Base-by-base conservation (phyloP, 2,797 vertebrate genomes). In the Prunella strophiata region DNA sequence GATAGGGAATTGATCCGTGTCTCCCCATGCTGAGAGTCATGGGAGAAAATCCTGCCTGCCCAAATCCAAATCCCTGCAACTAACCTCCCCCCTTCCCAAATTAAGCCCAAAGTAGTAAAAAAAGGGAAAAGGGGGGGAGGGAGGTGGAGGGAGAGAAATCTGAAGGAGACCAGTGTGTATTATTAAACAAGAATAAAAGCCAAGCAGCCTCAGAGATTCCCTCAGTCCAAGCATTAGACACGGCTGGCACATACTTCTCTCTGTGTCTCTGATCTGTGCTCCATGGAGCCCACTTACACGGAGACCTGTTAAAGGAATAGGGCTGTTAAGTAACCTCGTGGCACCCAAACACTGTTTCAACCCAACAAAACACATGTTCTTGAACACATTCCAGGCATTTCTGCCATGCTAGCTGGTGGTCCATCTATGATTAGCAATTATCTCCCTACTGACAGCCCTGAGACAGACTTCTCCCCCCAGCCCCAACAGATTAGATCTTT, bases 1-100 rank as follows among this genome's bases (percentile, higher is more conserved):
- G 98, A 91, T 93, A 97, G 96, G 97, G 97, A 95, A 98, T 98
- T 98, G 98, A 98, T 98, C 97, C 7, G 80, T 3, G 68, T 93
- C 95, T 97, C 88, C 89, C 84, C 98, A 98, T 95, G 98, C 97
- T 97, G 97, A 94, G 98, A 94, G 90, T 97, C 97, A 96, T 85
- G 96, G 97, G 97, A 98, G 97, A 95, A 97, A 98, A 98, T 96
- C 96, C 97, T 73, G 89, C 93, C 88, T 57, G 81, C 68, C 90
- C 81, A 97, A 97, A 98, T 96, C 95, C 91, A 97, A 98, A 98
- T 97, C 98, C 97, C 94, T 95, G 59, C 61, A 92, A 83, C 89
- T 86, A 76, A 79, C 76, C 67, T 50, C 91, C 94, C 90, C 67
- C 85, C 87, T 58, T 88, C 93, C 67, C 93, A 96, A 97, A 91